Evolutionary conservation across 2,113 vertebrate species (phyloP).

Genomic region (Albula goreensis): DNA sequence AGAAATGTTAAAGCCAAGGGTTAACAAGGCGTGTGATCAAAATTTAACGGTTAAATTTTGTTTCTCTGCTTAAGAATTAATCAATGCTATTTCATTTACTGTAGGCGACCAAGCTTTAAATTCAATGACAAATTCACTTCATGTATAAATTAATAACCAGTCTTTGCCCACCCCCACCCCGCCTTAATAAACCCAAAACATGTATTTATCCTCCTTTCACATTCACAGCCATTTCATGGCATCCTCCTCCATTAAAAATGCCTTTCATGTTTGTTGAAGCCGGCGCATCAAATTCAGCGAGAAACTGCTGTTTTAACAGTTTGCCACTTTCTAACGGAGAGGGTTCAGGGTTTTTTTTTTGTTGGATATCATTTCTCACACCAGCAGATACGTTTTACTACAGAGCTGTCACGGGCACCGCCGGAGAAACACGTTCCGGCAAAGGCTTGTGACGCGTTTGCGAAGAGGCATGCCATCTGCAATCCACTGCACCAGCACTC

Average conservation of each 20-base stretch:
- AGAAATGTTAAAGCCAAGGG: conserved; percentile 51
- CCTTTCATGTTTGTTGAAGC: not conserved
- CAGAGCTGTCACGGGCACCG: not conserved
- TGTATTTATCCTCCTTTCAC: conserved; percentile 1
- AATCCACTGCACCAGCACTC: no score
- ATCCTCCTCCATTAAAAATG: not conserved
- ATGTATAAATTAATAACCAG: conserved; percentile 4
- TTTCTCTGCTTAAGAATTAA: conserved; percentile 41
- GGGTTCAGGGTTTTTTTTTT: not conserved
- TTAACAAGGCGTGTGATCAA: conserved; percentile 59
- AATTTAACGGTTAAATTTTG: conserved; percentile 50
- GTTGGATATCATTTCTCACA: not conserved
- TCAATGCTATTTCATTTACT: conserved; percentile 50
- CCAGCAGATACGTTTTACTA: not conserved
- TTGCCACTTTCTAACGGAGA: not conserved
- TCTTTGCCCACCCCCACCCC: not conserved
- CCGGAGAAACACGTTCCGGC: conserved; percentile 31
- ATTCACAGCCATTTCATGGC: not conserved
- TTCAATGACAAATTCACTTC: conserved; percentile 19
- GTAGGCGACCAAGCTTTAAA: conserved; percentile 38
- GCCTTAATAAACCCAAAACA: not conserved
- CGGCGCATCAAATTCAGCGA: not conserved
- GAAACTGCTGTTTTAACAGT: conserved; percentile 11
- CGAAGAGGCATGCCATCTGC: no score
- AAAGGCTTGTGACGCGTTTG: no score